A percentile compares a stretch with the other conserved stretches of the same genome.
Conservation (phyloP, 2,113 vertebrate species). For the Chaenocephalus aceratus region DNA sequence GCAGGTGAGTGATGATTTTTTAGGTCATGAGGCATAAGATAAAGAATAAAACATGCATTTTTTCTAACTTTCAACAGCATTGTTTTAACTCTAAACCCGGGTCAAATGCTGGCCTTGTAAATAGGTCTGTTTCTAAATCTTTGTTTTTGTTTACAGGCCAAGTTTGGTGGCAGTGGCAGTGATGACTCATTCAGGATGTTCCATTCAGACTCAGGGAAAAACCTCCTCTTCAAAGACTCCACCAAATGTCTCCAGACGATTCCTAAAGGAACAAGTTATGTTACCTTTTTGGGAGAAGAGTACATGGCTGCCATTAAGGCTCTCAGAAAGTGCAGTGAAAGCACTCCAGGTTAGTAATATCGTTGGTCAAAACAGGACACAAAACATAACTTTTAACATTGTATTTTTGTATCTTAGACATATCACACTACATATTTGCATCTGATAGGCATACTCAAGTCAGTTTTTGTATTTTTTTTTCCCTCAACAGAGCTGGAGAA, state of each 20-base stretch:
- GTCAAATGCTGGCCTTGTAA: neutral
- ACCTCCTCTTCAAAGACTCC: conserved; percentile 86
- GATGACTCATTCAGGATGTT: conserved; percentile 71
- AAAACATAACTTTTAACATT: neutral
- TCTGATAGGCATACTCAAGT: neutral
- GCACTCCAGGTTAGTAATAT: conserved; percentile 76
- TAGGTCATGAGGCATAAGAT: neutral
- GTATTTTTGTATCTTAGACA: neutral
- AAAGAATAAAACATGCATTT: neutral
- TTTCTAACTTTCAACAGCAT: neutral
- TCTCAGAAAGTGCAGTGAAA: conserved; percentile 62
- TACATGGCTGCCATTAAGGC: conserved; percentile 68
- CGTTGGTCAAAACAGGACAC: neutral
- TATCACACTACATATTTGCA: neutral
- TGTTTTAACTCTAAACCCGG: too few species aligned
- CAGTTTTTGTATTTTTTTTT: neutral
- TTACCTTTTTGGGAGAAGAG: conserved; percentile 62
- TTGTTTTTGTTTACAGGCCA: conserved; percentile 40
- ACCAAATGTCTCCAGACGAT: conserved; percentile 83
- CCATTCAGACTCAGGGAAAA: conserved; percentile 59
- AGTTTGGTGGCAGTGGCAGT: conserved; percentile 19
- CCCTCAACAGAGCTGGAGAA: conserved; percentile 84
- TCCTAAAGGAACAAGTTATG: neutral
- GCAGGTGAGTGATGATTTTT: conserved; percentile 70
- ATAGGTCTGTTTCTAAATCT: neutral